Base-by-base conservation (phyloP, 53 echinoderm and acorn worm species). In the Holothuria scabra region DNA sequence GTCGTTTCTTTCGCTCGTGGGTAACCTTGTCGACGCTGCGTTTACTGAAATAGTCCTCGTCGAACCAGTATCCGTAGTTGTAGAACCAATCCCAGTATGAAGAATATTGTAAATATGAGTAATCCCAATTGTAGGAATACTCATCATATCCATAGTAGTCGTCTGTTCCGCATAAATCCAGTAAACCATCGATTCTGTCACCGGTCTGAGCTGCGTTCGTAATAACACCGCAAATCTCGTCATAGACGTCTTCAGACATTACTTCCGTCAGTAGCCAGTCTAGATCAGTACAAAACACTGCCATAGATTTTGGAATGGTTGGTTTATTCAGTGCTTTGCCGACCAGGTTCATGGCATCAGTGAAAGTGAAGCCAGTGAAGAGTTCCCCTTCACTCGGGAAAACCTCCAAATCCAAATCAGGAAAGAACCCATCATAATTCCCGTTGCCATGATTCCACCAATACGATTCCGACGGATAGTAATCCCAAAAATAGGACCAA, bases 321-420 rank as follows among this genome's bases (percentile, higher is more conserved):
- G 30, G 74, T 24, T 24, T 31, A 35, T 85, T 85, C 18, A 74
- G 37, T 46, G 75, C 61, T 46, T 85, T 85, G 28, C 85, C 85
- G 20, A 75, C 8, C 20, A 74, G 35, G 44, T 74, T 74, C 85
- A 85, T 22, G 1, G 30, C 60, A n/a, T 85, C 85, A 33, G 59
- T 75, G 46, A 75, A 74, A 12, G 58, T 75, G 37, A 85, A 55
- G 31, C 85, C 85, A 8, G 74, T 56, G 35, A 85, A 5, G 23
- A 85, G 32, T 46, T 85, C 85, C 4, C 85, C 85, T 35, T 25
- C 34, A 28, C 31, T 30, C 46, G 66, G 34, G 68, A 49, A 83
- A 19, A 83, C 14, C 5, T 85, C 75, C 3, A 22, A 21, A 4
- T 10, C 46, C 14, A 33, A 30, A 41, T 41, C 52, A 52, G 52